Conservation (phyloP, 2,113 vertebrate genomes). For the Azemiops feae region DNA sequence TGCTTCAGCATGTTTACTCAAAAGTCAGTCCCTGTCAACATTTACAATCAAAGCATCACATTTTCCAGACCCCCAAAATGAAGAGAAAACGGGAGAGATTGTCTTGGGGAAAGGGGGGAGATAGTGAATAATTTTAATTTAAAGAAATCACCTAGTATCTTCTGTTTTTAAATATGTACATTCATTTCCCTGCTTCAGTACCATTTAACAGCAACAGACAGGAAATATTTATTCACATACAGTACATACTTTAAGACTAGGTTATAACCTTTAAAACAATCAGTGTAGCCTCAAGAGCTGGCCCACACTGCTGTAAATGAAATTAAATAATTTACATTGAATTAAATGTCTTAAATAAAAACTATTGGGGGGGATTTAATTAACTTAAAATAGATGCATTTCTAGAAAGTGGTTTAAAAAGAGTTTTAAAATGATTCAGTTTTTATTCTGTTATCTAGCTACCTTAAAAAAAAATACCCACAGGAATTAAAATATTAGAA, state of each 20-base stretch:
- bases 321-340: not conserved
- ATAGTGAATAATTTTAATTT: constrained; percentile 70
- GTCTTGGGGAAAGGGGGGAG: not conserved
- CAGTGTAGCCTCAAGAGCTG: not conserved
- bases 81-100: too few relatives aligned
- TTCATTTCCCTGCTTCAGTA: constrained; percentile 51
- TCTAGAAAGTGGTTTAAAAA: not conserved
- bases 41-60: not conserved
- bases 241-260: not conserved
- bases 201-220: not conserved
- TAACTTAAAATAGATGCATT: not conserved
- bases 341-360: not conserved
- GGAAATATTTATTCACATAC: not conserved
- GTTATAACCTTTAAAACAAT: not conserved
- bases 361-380: not conserved
- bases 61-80: not conserved
- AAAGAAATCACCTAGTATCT: constrained; percentile 66
- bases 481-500: not conserved
- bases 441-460: constrained; percentile 20
- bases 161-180: constrained; percentile 61
- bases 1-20: not conserved
- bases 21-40: not conserved
- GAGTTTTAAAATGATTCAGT: not conserved
- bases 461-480: constrained; percentile 8
- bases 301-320: not conserved